Percentiles rank a stretch among this genome's conserved stretches.
Evolutionary conservation across 2,113 vertebrate species (phyloP).

Genomic region (Grallaria varia): DNA sequence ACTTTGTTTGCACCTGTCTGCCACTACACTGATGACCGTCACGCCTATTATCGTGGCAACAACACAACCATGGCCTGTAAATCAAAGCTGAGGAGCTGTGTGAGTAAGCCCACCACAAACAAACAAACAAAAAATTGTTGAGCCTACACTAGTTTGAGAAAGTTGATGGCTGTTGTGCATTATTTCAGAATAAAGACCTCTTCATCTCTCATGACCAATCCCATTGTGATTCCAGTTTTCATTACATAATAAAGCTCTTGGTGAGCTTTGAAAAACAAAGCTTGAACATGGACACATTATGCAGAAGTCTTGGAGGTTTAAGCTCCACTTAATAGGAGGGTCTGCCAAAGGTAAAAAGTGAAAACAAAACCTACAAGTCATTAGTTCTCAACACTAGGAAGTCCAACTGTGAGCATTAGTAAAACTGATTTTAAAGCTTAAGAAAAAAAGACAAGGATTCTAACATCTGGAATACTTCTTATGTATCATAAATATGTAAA

Average conservation of each 20-base stretch:
- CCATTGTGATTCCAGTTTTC: background rate
- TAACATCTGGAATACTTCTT: background rate
- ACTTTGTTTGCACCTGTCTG: background rate
- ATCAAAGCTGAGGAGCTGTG: background rate
- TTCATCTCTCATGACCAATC: too few species aligned
- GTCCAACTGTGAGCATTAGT: background rate
- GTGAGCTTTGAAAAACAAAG: background rate
- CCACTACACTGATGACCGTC: background rate
- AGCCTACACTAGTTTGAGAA: background rate
- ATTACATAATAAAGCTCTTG: background rate
- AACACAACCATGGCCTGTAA: background rate
- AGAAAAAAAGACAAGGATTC: background rate
- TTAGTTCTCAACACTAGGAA: background rate
- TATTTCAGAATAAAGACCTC: background rate
- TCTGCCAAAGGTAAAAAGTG: background rate
- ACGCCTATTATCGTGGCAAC: background rate
- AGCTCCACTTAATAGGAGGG: background rate
- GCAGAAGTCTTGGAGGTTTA: background rate
- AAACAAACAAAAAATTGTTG: background rate
- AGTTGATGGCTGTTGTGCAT: background rate
- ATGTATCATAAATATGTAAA: background rate
- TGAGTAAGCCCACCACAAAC: background rate
- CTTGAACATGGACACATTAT: rapidly evolving
- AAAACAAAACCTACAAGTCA: rapidly evolving
- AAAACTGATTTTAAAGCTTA: background rate